Percentiles rank a stretch among this genome's conserved stretches.
Evolutionary conservation across 2,113 vertebrate species (phyloP).

Genomic region (Setophaga petechia): DNA sequence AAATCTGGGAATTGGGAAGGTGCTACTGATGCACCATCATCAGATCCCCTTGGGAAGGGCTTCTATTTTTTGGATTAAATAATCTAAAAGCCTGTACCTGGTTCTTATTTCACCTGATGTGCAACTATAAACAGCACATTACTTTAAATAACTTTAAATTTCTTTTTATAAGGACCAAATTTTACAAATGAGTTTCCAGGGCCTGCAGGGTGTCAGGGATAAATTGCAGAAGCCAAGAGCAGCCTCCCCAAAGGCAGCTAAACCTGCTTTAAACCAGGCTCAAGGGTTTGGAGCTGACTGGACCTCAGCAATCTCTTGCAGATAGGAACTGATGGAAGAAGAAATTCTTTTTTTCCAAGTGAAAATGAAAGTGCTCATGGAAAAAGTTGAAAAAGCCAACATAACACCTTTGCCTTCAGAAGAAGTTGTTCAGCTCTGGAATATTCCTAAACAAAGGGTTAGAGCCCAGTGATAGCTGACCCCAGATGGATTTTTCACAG

Average conservation of each 20-base stretch:
- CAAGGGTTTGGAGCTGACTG: not conserved
- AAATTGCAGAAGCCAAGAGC: not conserved
- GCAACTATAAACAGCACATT: not conserved
- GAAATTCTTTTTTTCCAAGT: not conserved
- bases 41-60: not conserved
- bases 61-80: not conserved
- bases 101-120: not conserved
- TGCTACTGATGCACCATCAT: not conserved
- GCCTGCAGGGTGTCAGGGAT: not conserved
- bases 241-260: not conserved
- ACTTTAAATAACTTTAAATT: not conserved
- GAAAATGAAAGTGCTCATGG: not conserved
- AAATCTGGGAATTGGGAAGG: slow-evolving; percentile 3
- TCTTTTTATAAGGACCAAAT: not conserved
- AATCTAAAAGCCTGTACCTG: not conserved
- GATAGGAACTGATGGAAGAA: not conserved
- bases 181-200: not conserved
- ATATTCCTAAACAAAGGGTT: not conserved
- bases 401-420: not conserved
- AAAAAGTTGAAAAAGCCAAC: not conserved
- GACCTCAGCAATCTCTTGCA: not conserved
- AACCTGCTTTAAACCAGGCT: not conserved
- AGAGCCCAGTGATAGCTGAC: not conserved
- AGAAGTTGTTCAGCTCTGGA: not conserved
- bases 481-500: not conserved